These are phyloP conservation scores for Palloptera scutellata DNA, from an alignment of 2,888 invertebrate species.

Conservation along the genomic window DNA sequence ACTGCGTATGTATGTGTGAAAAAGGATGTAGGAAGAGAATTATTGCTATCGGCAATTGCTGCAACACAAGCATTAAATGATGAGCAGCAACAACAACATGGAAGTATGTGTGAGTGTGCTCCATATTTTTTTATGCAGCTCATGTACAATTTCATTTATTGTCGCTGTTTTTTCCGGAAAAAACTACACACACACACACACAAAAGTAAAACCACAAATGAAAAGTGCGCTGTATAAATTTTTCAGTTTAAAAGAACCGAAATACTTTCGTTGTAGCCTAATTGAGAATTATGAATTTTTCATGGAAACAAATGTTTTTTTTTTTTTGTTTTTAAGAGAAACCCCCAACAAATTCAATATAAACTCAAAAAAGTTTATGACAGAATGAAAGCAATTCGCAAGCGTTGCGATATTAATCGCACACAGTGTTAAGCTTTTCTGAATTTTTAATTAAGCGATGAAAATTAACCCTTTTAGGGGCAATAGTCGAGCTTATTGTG, in stretches of 20 bases:
- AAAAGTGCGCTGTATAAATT: slow-evolving; percentile 5
- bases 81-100: background rate
- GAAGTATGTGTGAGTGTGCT: background rate
- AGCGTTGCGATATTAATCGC: slow-evolving; percentile 4
- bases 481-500: background rate
- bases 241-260: slow-evolving; percentile 14
- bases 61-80: too few relatives aligned
- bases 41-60: too few relatives aligned
- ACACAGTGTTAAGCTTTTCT: slow-evolving; percentile 29
- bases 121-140: too few relatives aligned
- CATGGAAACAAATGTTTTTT: background rate
- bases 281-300: slow-evolving; percentile 50
- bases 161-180: background rate
- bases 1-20: background rate
- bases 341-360: too few relatives aligned
- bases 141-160: slow-evolving; percentile 2
- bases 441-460: slow-evolving; percentile 28
- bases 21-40: too few relatives aligned
- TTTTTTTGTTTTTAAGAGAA: background rate
- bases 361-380: background rate
- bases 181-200: background rate
- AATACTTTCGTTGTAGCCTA: slow-evolving; percentile 37
- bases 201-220: too few relatives aligned
- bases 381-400: background rate
- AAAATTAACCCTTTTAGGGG: slow-evolving; percentile 19